Conservation (phyloP, 1,140 invertebrate species). For the Drosophila micromelanica region DNA sequence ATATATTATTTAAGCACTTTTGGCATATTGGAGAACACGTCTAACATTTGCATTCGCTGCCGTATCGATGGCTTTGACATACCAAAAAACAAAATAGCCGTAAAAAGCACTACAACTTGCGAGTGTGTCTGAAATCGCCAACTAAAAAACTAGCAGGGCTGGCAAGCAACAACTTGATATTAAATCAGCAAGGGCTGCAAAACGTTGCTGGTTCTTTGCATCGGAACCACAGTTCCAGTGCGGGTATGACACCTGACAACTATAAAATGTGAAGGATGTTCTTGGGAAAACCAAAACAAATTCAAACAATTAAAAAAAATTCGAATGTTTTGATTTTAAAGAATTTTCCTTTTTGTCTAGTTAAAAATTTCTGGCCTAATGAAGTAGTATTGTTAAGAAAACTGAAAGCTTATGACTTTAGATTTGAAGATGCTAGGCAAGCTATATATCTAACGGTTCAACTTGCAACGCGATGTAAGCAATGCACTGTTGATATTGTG, state of each 20-base stretch:
- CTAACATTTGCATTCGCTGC: conserved; percentile 17
- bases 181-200: conserved; percentile 34
- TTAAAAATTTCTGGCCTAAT: no score
- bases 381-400: no score
- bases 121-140: conserved; percentile 61
- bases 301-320: no score
- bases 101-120: conserved; percentile 69
- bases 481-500: no score
- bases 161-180: conserved; percentile 28
- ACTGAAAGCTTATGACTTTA: no score
- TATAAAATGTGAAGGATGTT: neutral
- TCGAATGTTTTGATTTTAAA: no score
- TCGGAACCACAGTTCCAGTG: neutral
- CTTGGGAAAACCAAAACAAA: neutral
- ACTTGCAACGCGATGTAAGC: no score
- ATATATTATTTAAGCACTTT: conserved; percentile 13
- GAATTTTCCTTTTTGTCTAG: no score
- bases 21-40: neutral
- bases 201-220: conserved; percentile 5
- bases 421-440: no score
- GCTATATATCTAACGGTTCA: no score
- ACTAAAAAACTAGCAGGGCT: conserved; percentile 57
- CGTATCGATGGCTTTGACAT: conserved; percentile 33
- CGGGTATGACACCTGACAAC: conserved; percentile 1
- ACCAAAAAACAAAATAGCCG: conserved; percentile 77